Evolutionary conservation across 2,113 vertebrate genomes (phyloP).

Genomic region (Silurus asotus): DNA sequence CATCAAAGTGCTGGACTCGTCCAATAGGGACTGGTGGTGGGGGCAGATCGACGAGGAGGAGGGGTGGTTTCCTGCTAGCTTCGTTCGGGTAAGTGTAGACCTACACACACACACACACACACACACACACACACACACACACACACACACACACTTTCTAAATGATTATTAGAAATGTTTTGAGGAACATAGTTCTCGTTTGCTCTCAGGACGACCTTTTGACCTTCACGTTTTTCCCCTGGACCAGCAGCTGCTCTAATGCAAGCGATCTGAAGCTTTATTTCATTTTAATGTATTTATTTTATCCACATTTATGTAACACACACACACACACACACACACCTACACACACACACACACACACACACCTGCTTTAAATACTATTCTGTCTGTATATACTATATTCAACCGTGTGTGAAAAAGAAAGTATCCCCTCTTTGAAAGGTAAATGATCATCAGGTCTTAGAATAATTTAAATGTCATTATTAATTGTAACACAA

Average conservation of each 20-base stretch:
- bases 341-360: background rate
- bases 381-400: background rate
- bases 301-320: background rate
- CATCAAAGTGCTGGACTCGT: slow-evolving; percentile 99
- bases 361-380: background rate
- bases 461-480: too few species aligned
- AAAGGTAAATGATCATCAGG: too few species aligned
- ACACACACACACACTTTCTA: slow-evolving; percentile 20
- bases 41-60: slow-evolving; percentile 98
- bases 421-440: too few species aligned
- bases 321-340: background rate
- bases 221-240: background rate
- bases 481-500: too few species aligned
- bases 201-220: background rate
- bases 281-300: background rate
- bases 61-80: slow-evolving; percentile 99
- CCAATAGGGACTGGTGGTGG: slow-evolving; percentile 99
- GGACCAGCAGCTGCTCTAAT: background rate
- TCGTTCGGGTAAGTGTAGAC: slow-evolving; percentile 91
- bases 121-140: background rate
- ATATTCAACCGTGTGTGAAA: too few species aligned
- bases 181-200: background rate
- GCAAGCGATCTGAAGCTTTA: background rate
- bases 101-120: slow-evolving; percentile 2
- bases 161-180: background rate